A percentile compares a stretch with the other conserved stretches of the same genome.
phyloP scores from a whole-genome alignment of 2,888 invertebrate species.

The Caenorhabditis sp. region DNA sequence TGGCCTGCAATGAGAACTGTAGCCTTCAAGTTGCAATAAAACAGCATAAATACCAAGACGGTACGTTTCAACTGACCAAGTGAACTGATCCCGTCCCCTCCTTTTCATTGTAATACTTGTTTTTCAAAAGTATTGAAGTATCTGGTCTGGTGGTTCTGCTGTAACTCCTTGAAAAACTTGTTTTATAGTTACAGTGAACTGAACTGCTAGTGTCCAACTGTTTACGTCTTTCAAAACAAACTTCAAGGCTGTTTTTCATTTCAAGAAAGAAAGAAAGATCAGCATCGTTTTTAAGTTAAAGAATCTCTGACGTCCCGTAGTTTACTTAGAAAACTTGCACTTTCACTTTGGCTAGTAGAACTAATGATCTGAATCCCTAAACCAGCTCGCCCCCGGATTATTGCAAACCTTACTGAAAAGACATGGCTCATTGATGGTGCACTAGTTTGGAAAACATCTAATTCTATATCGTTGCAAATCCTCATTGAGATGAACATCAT shows the following conservation, averaged over 20 bases:
- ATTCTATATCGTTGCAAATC: slow-evolving; percentile 12
- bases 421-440: slow-evolving; percentile 15
- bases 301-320: no score
- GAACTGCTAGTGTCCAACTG: background rate
- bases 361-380: slow-evolving; percentile 15
- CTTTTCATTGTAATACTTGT: slow-evolving; percentile 24
- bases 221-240: background rate
- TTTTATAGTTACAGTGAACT: slow-evolving; percentile 10
- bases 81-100: slow-evolving; percentile 25
- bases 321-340: no score
- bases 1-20: background rate
- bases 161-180: background rate
- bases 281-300: no score
- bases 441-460: slow-evolving; percentile 26
- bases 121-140: slow-evolving; percentile 28
- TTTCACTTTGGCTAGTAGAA: no score
- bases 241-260: background rate
- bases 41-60: slow-evolving; percentile 6
- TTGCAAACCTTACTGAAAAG: slow-evolving; percentile 11
- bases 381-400: slow-evolving; percentile 22
- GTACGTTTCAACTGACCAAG: slow-evolving; percentile 28
- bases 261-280: no score
- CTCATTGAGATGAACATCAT: slow-evolving; percentile 30
- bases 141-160: background rate
- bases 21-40: slow-evolving; percentile 19